phyloP scores from a whole-genome alignment of 2,113 vertebrate species.

The Pelecanoides urinatrix region DNA sequence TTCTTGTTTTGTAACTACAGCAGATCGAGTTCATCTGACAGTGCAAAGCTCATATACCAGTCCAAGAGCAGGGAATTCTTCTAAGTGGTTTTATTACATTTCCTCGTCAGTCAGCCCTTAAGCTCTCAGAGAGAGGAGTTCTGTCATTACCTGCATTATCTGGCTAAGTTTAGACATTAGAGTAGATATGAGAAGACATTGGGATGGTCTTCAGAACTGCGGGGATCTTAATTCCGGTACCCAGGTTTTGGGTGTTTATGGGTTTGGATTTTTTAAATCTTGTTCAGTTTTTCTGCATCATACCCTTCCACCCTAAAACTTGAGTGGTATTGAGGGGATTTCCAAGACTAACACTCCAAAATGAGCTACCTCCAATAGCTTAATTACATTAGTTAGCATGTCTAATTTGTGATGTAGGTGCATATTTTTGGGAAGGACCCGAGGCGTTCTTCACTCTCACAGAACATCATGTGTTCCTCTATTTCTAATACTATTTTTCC shows the following conservation, averaged over 20 bases:
- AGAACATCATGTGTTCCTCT: background rate
- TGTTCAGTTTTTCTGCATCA: background rate
- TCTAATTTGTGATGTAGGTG: background rate
- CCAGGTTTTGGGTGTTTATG: background rate
- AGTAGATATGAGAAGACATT: background rate
- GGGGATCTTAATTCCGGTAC: background rate
- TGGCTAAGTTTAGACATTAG: background rate
- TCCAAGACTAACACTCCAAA: background rate
- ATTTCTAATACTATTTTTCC: background rate
- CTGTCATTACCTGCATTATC: background rate
- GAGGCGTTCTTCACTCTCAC: background rate
- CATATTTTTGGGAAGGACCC: background rate
- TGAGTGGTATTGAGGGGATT: background rate
- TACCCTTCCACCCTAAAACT: background rate
- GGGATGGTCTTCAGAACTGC: background rate
- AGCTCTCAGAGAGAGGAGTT: background rate
- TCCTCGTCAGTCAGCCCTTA: background rate
- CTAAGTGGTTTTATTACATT: background rate
- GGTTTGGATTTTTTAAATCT: background rate
- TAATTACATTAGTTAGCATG: background rate
- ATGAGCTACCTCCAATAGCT: background rate
- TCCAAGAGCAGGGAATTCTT: background rate
- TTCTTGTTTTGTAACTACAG: background rate
- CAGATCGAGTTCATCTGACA: background rate
- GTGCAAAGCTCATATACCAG: background rate